phyloP scores from a whole-genome alignment of 2,113 vertebrate species.

The Myxocyprinus asiaticus region DNA sequence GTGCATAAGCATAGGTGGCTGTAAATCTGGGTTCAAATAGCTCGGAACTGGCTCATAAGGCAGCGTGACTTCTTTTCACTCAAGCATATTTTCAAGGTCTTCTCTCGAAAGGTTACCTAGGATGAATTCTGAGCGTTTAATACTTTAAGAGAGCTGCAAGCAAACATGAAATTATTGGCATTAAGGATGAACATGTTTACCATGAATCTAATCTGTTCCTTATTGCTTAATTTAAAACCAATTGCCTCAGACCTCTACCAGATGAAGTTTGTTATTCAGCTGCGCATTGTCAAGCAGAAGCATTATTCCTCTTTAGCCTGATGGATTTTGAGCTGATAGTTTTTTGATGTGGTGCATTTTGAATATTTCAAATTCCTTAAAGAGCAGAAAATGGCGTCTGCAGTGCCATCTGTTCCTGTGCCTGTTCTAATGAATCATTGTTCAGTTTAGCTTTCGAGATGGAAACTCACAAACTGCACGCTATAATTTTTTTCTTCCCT shows the following conservation, averaged over 20 bases:
- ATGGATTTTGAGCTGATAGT: constrained; percentile 26
- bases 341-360: constrained; percentile 30
- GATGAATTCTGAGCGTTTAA: constrained; percentile 22
- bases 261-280: neutral
- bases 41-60: neutral
- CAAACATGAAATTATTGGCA: constrained; percentile 19
- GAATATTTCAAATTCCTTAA: constrained; percentile 45
- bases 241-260: neutral
- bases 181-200: constrained; percentile 34
- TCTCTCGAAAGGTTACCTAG: constrained; percentile 5
- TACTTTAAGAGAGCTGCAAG: neutral
- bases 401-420: constrained; percentile 35
- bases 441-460: constrained; percentile 20
- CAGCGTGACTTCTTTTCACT: neutral
- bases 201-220: constrained; percentile 32
- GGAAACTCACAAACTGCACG: constrained; percentile 9
- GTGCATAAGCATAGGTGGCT: constrained; percentile 54
- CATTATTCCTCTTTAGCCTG: constrained; percentile 28
- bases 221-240: constrained; percentile 34
- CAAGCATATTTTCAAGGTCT: neutral
- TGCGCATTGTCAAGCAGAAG: neutral
- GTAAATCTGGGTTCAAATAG: constrained; percentile 40
- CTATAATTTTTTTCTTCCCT: neutral
- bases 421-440: constrained; percentile 43
- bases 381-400: constrained; percentile 32